Evolutionary conservation across 64 coral and sea anemone genomes (phyloP).

Genomic region (Porites lutea): DNA sequence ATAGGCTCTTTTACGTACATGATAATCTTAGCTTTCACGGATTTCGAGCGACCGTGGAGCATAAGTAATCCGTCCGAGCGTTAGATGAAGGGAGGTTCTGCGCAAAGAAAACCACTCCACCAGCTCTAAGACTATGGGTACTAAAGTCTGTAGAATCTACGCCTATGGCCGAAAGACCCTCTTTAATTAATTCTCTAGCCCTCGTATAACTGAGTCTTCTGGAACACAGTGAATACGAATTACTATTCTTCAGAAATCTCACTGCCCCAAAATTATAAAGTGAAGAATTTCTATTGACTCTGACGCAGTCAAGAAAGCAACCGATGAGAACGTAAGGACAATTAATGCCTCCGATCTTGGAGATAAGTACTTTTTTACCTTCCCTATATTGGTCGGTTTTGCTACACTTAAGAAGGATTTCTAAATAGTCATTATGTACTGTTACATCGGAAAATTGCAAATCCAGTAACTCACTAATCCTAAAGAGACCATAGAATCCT

Average conservation of each 20-base stretch:
- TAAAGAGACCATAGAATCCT: conserved; percentile 19
- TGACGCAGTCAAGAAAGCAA: not conserved
- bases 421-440: not conserved
- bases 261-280: conserved; percentile 25
- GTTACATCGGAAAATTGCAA: not conserved
- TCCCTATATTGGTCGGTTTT: conserved; percentile 39
- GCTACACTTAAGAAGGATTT: not conserved
- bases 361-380: conserved; percentile 38
- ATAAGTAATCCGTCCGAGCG: conserved; percentile 10
- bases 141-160: not conserved
- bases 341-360: not conserved
- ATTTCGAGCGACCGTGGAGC: conserved; percentile 36
- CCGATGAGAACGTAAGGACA: not conserved
- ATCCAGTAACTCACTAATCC: conserved; percentile 28
- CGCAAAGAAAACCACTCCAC: not conserved
- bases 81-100: not conserved
- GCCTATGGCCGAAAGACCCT: not conserved
- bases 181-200: conserved; percentile 37
- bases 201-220: conserved; percentile 26
- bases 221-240: not conserved
- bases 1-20: not conserved
- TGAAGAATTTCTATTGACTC: not conserved
- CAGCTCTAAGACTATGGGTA: not conserved
- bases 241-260: not conserved
- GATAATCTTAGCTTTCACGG: not conserved